Evolutionary conservation across 2,797 vertebrate species (phyloP).

Genomic region (Gymnoscopelus braueri): DNA sequence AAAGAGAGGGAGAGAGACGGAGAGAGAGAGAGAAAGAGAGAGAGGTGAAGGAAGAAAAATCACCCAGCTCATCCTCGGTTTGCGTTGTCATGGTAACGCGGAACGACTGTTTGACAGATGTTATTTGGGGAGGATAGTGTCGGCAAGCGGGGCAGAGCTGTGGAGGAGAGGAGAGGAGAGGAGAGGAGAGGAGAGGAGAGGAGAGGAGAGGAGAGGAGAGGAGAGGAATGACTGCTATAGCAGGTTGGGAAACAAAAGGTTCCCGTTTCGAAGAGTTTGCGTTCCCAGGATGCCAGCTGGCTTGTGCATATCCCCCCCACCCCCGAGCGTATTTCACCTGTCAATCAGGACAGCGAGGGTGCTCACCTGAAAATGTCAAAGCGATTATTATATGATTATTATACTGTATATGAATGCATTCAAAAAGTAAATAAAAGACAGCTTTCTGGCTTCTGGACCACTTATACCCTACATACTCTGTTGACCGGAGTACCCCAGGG

Average conservation of each 20-base stretch:
- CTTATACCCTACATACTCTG: too few relatives aligned
- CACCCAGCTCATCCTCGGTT: constrained; percentile 23
- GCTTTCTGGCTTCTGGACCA: too few relatives aligned
- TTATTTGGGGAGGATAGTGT: constrained; percentile 49
- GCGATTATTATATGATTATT: too few relatives aligned
- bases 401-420: too few relatives aligned
- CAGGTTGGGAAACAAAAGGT: constrained; percentile 30
- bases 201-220: too few relatives aligned
- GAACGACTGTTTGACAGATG: constrained; percentile 66
- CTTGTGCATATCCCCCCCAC: not conserved
- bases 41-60: constrained; percentile 7
- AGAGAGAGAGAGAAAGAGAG: not conserved
- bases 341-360: not conserved
- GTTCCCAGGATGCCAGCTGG: constrained; percentile 21
- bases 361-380: not conserved
- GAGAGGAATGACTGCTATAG: not conserved
- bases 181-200: too few relatives aligned
- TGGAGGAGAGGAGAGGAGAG: too few relatives aligned
- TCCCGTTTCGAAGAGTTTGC: constrained; percentile 2
- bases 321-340: not conserved
- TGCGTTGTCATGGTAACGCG: constrained; percentile 65
- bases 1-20: not conserved
- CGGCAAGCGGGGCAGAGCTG: not conserved
- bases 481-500: too few relatives aligned
- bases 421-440: too few relatives aligned